Evolutionary conservation across 2,888 invertebrate species (phyloP), one percentile per base, ranked within the genome.

Genomic region (Melieria picta): DNA sequence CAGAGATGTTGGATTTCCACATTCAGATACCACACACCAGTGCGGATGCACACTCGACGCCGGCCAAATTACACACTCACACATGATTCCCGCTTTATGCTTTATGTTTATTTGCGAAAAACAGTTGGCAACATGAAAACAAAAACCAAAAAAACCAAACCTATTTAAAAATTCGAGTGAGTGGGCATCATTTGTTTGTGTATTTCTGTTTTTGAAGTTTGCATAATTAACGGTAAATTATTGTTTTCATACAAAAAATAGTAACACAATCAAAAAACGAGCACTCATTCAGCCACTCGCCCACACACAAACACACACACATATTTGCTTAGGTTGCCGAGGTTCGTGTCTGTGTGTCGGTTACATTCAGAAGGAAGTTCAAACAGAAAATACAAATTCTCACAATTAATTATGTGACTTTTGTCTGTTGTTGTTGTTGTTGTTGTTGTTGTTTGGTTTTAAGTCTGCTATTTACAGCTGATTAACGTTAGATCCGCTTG

Each of bases 381-480:
- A 48, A 50, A 50, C 4, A 4, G 52, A 52, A 30, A 30, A 52
- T 16, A 60, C 56, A 72, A 52, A 69, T 69, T 72, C 72, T 65
- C 72, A 72, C 69, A 72, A 69, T 72, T 72, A 69, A 72, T 72
- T 69, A 64, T 60, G 68, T 30, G 30, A 1, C 60, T 58, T 67
- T 43, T 72, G 13, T 48, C 52, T 56, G 30, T 58, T 66, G 42
- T 48, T 57, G 7, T 60, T 66, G 45, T 48, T 57, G 7, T 60
- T 66, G 45, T 50, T 50, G 9, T 50, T 50, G 9, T 50, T 50
- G 9, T 50, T 50, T 50, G 4, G 52, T 52, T 52, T 52, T 52
- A 52, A 5, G 30, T 30, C 30, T 30, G 30, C 30, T 64, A 42
- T 64, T 64, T 47, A 7, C 13, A 52, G 52, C 30, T 30, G 30